Base-by-base conservation (phyloP, 35 echinoderm and acorn worm species). In the Lytechinus pictus region DNA sequence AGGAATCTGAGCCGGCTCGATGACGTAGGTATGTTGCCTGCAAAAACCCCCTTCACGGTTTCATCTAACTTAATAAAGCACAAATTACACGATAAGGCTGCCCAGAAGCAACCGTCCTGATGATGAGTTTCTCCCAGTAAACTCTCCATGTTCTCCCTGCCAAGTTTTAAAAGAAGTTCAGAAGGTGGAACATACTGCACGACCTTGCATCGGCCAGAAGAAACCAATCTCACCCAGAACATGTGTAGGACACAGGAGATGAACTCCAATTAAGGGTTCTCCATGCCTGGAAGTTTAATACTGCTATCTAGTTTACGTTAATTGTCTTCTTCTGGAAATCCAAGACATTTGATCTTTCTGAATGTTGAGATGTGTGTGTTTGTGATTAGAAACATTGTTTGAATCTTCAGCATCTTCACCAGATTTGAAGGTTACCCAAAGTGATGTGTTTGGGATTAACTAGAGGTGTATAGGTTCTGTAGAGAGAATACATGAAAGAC, bases 11-110 rank as follows among this genome's bases (percentile, higher is more conserved):
- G 16, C 66, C 21, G 66, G 66, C 66, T 79, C 66, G n/a, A n/a
- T 79, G 66, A 79, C 66, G 66, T 79, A 79, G 66, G 66, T 79
- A 79, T 79, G 66, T 79, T 79, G 66, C 66, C 66, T 79, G 66
- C 66, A 79, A 79, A 79, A 79, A 79, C 66, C 66, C 66, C 66
- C 66, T 79, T 79, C 66, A 79, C 21, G 21, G 66, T 79, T 79
- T 79, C 66, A 24, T 79, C 66, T 79, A 79, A 79, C 66, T 79
- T 79, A 79, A 79, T 79, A 79, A 79, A 79, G 66, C 66, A 79
- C 66, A 79, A 79, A 79, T 79, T 79, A 79, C 66, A 79, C 14
- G 66, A 79, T 79, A 79, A 79, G 66, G 66, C 66, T 79, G 66
- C 19, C 66, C 21, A 79, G 66, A 24, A 79, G 66, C 66, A 24